phyloP scores from a whole-genome alignment of 2,888 invertebrate genomes.

The Polietes domitor region DNA sequence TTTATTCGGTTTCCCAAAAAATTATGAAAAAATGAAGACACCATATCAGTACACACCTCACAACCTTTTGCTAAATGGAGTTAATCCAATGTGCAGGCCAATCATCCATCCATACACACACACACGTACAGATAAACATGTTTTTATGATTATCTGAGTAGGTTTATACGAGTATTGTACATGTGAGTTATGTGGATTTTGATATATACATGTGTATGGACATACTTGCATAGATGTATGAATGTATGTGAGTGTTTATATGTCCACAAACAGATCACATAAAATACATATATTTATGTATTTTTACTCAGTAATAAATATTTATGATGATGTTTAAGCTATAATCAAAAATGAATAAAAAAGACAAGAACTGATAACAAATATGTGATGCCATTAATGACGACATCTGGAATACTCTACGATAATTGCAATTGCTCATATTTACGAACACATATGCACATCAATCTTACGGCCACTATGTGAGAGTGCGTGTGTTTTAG shows the following conservation, averaged over 20 bases:
- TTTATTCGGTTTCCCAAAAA: too few relatives aligned
- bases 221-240: background rate
- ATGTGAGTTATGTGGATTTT: background rate
- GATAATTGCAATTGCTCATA: too few relatives aligned
- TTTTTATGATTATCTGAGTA: background rate
- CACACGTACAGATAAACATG: background rate
- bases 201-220: background rate
- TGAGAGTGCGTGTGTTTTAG: too few relatives aligned
- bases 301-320: conserved; percentile 45
- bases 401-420: background rate
- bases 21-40: too few relatives aligned
- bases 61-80: too few relatives aligned
- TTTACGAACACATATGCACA: too few relatives aligned
- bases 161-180: background rate
- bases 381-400: background rate
- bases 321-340: conserved; percentile 49
- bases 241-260: background rate
- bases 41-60: too few relatives aligned
- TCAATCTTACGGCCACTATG: too few relatives aligned
- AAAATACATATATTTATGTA: conserved; percentile 19
- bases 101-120: background rate
- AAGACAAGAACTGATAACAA: conserved; percentile 5
- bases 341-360: conserved; percentile 46
- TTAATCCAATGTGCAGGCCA: too few relatives aligned
- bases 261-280: background rate